These are phyloP conservation scores for Ptilodon capucinus DNA, from an alignment of 2,888 invertebrate genomes.

Conservation along the genomic window DNA sequence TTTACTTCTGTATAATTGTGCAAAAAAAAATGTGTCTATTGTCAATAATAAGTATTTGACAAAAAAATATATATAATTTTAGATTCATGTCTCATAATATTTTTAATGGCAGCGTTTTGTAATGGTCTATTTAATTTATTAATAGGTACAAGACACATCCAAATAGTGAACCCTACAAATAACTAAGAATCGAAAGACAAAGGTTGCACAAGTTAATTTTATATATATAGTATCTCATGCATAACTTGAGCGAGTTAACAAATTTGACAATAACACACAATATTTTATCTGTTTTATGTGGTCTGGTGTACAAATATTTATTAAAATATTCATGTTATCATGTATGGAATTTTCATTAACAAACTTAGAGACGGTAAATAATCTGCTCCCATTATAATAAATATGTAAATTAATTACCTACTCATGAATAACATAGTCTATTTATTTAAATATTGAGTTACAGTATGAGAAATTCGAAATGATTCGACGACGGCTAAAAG, in stretches of 20 bases:
- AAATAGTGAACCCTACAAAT: too few species aligned
- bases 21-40: too few species aligned
- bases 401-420: constrained; percentile 1
- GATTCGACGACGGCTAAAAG: too few species aligned
- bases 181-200: background rate
- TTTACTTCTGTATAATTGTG: too few species aligned
- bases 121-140: too few species aligned
- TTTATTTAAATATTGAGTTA: background rate
- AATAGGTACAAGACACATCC: too few species aligned
- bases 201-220: background rate
- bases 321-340: constrained; percentile 5
- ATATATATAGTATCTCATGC: background rate
- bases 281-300: background rate
- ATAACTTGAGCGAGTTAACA: background rate
- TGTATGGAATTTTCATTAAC: constrained; percentile 8
- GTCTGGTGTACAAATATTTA: background rate
- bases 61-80: too few species aligned
- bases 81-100: too few species aligned
- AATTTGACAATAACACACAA: constrained; percentile 1
- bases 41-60: too few species aligned
- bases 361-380: background rate
- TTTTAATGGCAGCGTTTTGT: too few species aligned
- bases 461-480: too few species aligned
- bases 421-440: background rate
- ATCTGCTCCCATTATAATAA: background rate